These are phyloP conservation scores for Gonatopus flavifemur DNA, from an alignment of 1,140 invertebrate species.

Conservation along the genomic window DNA sequence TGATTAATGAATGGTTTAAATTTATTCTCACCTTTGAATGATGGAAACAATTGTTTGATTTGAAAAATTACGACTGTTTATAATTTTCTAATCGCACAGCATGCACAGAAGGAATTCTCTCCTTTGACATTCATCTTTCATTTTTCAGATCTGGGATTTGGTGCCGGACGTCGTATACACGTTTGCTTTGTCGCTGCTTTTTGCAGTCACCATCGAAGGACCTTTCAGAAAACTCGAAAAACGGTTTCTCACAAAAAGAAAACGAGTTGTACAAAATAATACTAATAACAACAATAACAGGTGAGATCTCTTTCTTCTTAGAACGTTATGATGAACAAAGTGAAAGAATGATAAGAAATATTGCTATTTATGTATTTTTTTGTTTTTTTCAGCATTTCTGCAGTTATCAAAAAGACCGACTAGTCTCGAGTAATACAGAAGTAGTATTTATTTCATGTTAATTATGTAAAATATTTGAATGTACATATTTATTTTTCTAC, in stretches of 20 bases:
- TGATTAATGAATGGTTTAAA: no score
- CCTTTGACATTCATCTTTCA: no score
- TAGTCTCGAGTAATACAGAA: slow-evolving; percentile 5
- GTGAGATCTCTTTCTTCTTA: not conserved
- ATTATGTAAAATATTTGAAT: no score
- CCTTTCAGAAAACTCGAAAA: slow-evolving; percentile 43
- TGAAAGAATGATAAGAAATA: not conserved
- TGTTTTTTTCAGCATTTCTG: slow-evolving; percentile 1
- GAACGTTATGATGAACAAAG: not conserved
- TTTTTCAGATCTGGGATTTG: slow-evolving; percentile 27
- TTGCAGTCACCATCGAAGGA: slow-evolving; percentile 36
- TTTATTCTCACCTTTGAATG: no score
- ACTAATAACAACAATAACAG: not conserved
- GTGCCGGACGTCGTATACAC: slow-evolving; percentile 32
- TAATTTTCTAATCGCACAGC: no score
- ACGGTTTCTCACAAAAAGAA: slow-evolving; percentile 30
- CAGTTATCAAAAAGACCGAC: slow-evolving; percentile 2
- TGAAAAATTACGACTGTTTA: no score
- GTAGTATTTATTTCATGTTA: no score
- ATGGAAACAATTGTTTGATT: no score
- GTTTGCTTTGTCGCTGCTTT: slow-evolving; percentile 33
- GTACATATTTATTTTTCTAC: no score
- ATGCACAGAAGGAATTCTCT: no score
- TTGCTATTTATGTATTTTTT: not conserved
- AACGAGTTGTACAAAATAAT: not conserved